Conservation (phyloP, 2,888 invertebrate genomes). For the Ametastegia equiseti region DNA sequence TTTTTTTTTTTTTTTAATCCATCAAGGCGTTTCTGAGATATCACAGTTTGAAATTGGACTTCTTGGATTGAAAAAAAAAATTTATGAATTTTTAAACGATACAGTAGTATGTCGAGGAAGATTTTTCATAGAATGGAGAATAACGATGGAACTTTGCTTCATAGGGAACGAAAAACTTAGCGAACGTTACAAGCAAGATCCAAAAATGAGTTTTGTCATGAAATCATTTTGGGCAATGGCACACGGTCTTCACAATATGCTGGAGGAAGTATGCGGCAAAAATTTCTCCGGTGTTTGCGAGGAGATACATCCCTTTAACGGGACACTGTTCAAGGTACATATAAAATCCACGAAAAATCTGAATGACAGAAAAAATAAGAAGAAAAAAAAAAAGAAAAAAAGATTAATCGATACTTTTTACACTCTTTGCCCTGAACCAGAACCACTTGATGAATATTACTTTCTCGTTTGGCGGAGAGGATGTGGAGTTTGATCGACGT, state of each 20-base stretch:
- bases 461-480: constrained; percentile 82
- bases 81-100: too few relatives aligned
- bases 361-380: neutral
- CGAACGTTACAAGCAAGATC: constrained; percentile 83
- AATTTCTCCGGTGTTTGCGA: constrained; percentile 79
- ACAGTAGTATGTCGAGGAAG: neutral
- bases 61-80: too few relatives aligned
- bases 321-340: constrained; percentile 81
- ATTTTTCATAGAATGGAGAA: neutral
- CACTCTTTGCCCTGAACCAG: constrained; percentile 66
- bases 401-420: neutral
- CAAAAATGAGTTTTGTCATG: constrained; percentile 88
- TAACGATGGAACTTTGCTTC: too few relatives aligned
- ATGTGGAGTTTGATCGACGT: constrained; percentile 84
- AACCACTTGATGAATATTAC: constrained; percentile 84
- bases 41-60: too few relatives aligned
- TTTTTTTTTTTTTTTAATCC: too few relatives aligned
- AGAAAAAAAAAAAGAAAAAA: neutral
- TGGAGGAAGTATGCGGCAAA: constrained; percentile 80
- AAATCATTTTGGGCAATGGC: constrained; percentile 88
- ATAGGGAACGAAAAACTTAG: constrained; percentile 80
- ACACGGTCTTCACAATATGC: constrained; percentile 85
- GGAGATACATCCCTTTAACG: constrained; percentile 85
- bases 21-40: too few relatives aligned
- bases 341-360: neutral